A percentile compares a stretch with the other conserved stretches of the same genome.
Evolutionary conservation across 2,113 vertebrate genomes (phyloP).

Genomic region (Coregonus clupeaformis): DNA sequence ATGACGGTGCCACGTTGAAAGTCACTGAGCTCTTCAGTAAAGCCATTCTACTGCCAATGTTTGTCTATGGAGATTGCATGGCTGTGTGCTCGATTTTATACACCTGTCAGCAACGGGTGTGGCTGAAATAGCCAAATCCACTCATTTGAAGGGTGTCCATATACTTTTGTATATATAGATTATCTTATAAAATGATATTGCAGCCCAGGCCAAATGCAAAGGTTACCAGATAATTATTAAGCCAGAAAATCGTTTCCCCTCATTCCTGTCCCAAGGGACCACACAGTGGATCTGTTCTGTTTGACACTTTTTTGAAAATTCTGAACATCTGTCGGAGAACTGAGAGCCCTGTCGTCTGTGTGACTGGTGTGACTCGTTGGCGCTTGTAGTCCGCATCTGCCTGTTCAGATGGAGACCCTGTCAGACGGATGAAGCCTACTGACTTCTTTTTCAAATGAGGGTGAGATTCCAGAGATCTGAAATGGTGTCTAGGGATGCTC

Average conservation of each 20-base stretch:
- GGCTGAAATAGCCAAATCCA: no score
- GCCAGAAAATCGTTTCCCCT: constrained; percentile 20
- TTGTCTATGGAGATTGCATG: no score
- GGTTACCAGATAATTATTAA: background rate
- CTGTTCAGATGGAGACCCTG: constrained; percentile 13
- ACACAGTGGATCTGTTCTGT: constrained; percentile 7
- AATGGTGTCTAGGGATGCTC: constrained; percentile 12
- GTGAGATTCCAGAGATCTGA: constrained; percentile 7
- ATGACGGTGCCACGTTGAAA: no score
- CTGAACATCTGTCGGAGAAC: no score
- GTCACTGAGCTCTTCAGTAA: no score
- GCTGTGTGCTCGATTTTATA: no score
- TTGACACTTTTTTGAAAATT: background rate
- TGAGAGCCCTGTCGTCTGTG: constrained; percentile 12
- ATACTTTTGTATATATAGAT: no score
- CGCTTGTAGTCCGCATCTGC: constrained; percentile 17
- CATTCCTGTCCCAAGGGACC: constrained; percentile 26
- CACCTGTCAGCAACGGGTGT: no score
- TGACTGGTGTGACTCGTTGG: constrained; percentile 2
- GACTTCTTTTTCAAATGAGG: background rate
- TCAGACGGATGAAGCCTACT: background rate
- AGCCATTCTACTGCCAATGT: no score
- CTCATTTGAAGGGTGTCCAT: no score
- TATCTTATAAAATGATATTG: no score
- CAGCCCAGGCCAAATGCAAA: background rate